Evolutionary conservation across 2,113 vertebrate genomes (phyloP), one percentile per base, ranked within the genome.

Genomic region (Mionectes macconnelli): DNA sequence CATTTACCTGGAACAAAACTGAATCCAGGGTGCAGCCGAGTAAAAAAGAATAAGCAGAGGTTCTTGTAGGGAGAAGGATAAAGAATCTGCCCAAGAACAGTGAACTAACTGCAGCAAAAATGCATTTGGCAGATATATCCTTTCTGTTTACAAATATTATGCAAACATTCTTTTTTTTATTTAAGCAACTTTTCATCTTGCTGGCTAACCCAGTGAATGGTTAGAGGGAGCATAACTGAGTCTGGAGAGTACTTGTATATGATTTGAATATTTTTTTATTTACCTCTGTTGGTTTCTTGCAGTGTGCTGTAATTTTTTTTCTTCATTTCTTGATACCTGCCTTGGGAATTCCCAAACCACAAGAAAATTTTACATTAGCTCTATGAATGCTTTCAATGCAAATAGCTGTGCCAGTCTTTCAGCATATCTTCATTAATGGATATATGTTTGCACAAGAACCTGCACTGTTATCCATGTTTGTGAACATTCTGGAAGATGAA

Each of bases 301-400:
- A 78, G 44, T 60, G 33, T 87, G 22, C 63, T 82, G 39, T 25
- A 8, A 52, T 72, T 55, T 93, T 73, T 69, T 33, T 39, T 33
- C 63, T 60, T 66, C 3, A 30, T 85, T 92, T 96, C 92, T 95
- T 93, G 74, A 63, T 96, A 91, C 12, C n/a, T 93, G 37, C 53
- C 60, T 92, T 81, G 92, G 91, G 89, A 94, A 97, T 96, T 97
- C 89, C 94, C 91, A 95, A 87, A 85, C 95, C 95, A 87, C 95
- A 96, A 84, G 72, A 88, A 94, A 69, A 45, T 94, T 95, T 95
- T 90, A 49, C 57, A 92, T 94, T 89, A 93, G 19, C 88, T 94
- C 83, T 88, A 62, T 45, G 86, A 94, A 87, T 59, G n/a, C 25
- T 94, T 87, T 86, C 52, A 62, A 88, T 90, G 92, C 76, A 95